Base-by-base conservation (phyloP, 2,888 invertebrate genomes). In the Cantharis flavilabris region DNA sequence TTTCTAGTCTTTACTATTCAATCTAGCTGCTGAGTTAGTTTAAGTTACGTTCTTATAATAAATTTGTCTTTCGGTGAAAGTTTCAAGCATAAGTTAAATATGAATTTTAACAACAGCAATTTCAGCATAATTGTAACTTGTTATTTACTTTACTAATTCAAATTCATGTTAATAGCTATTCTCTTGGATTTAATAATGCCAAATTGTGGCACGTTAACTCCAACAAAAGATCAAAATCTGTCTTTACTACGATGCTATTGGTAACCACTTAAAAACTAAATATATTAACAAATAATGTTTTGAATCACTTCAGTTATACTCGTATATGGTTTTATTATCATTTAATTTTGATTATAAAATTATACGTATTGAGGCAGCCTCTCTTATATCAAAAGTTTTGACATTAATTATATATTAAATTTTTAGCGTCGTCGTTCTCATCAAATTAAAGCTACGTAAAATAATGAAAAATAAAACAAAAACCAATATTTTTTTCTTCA, bases 141-240 rank as follows among this genome's bases (percentile, higher is more conserved):
- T 64, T 74, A 67, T 75, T 75, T 75, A 71, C 71, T 69, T 71
- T 75, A 71, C 49, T 64, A 75, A 71, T 71, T 75, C 23, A 49
- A 49, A 49, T 49, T 49, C 49, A 49, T 49, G 49, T 49, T 49
- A 49, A 49, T 49, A n/a, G 49, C n/a, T 49, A 49, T 49, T 49
- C 49, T 49, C 49, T 49, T n/a, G n/a, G 49, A 49, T 49, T 49
- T 49, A 49, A 49, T 49, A 49, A 49, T 49, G 4, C 49, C n/a
- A 49, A 49, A 49, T 49, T 49, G 49, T 7, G 7, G 7, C 49
- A 49, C 7, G 13, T 49, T 49, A 49, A 49, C 5, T 49, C 7
- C 49, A n/a, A 49, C 7, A 49, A 49, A n/a, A 49, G n/a, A 49
- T 49, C 7, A 49, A 49, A 49, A n/a, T 49, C n/a, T 49, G 3